Conservation (phyloP, 2,888 invertebrate species). For the Tromatobia lineatoria region DNA sequence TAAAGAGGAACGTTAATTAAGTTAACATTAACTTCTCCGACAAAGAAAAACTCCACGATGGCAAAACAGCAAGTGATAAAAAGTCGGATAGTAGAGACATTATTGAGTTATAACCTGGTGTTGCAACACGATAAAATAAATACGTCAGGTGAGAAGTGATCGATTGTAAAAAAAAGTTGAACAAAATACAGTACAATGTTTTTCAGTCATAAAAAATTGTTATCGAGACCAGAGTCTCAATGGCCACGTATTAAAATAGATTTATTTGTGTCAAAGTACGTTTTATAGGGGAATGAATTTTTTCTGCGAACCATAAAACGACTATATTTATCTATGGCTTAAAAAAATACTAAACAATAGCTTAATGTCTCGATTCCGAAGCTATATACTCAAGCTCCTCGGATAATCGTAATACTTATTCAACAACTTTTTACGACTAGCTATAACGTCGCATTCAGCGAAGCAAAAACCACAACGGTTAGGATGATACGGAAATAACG, state of each 20-base stretch:
- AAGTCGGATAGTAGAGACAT: no score
- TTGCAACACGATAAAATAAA: no score
- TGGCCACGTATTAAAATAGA: neutral
- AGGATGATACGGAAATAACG: neutral
- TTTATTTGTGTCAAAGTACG: neutral
- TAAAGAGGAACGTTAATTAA: no score
- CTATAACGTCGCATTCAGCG: neutral
- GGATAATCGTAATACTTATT: neutral
- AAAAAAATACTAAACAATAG: neutral
- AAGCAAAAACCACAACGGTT: neutral
- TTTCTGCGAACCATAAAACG: neutral
- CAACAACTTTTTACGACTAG: neutral
- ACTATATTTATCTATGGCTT: neutral
- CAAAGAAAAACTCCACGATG: no score
- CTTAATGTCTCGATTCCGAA: neutral
- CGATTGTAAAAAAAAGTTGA: neutral
- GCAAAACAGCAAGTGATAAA: no score
- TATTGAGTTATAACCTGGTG: no score
- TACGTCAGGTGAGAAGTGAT: neutral
- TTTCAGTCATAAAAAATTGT: neutral
- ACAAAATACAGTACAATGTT: neutral
- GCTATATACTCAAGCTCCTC: neutral
- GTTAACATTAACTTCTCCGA: no score
- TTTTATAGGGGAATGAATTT: neutral
- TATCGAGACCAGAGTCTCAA: neutral